Evolutionary conservation across 2,797 vertebrate species (phyloP).

Genomic region (Benthosema pterotum): DNA sequence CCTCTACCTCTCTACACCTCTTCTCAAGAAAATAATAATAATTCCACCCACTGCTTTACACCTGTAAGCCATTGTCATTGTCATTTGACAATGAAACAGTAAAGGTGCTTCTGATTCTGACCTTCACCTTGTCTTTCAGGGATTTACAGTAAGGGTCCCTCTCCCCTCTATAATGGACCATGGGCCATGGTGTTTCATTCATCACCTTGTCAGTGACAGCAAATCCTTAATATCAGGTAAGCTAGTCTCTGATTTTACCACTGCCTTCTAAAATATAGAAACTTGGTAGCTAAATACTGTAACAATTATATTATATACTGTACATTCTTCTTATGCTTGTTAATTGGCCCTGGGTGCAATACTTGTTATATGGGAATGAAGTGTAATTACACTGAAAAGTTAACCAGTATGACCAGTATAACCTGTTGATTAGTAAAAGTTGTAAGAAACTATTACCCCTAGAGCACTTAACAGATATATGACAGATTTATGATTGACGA

Average conservation of each 20-base stretch:
- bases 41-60: no score
- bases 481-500: conserved; percentile 45
- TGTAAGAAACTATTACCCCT: no score
- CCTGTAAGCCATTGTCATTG: no score
- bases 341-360: conserved; percentile 6
- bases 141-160: background rate
- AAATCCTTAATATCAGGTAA: background rate
- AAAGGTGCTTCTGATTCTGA: background rate
- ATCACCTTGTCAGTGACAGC: no score
- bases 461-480: no score
- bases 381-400: conserved; percentile 18
- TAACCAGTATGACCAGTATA: no score
- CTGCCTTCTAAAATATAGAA: no score
- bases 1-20: background rate
- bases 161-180: background rate
- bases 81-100: no score
- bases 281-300: no score
- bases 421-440: no score
- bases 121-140: background rate
- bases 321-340: background rate
- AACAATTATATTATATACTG: no score
- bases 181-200: background rate
- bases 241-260: background rate
- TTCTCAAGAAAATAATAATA: no score
- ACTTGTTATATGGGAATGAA: conserved; percentile 32